These are phyloP conservation scores for Piliocolobus tephrosceles DNA, from an alignment of 2,113 vertebrate species.

Conservation along the genomic window DNA sequence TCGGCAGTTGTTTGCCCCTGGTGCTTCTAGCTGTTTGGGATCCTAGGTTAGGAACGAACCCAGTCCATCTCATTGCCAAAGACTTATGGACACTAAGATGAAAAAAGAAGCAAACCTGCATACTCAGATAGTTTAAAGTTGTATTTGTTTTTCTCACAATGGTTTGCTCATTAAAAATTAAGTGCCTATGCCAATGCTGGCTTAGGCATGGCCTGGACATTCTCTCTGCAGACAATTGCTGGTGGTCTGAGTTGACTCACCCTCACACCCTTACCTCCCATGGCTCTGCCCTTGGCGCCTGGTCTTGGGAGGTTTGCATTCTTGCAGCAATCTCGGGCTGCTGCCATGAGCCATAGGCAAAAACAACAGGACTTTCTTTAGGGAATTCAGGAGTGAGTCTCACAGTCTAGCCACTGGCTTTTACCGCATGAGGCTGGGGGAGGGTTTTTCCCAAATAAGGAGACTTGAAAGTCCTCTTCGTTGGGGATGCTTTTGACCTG, in stretches of 20 bases:
- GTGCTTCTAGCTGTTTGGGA: background rate
- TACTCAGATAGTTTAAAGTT: background rate
- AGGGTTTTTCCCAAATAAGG: constrained; percentile 32
- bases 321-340: background rate
- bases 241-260: constrained; percentile 31
- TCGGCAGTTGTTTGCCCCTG: background rate
- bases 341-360: background rate
- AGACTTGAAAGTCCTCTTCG: background rate
- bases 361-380: constrained; percentile 26
- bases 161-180: constrained; percentile 5
- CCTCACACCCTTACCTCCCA: background rate
- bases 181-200: background rate
- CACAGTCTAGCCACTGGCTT: background rate
- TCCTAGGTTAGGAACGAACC: background rate
- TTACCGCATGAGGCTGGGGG: background rate
- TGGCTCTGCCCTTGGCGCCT: background rate
- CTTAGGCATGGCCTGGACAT: background rate
- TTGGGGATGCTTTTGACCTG: background rate
- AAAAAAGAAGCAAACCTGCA: background rate
- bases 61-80: background rate
- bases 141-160: constrained; percentile 33
- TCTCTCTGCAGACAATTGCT: background rate
- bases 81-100: background rate
- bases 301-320: constrained; percentile 26
- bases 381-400: background rate